Evolutionary conservation across 2,797 vertebrate species (phyloP).

Genomic region (Peromyscus eremicus): DNA sequence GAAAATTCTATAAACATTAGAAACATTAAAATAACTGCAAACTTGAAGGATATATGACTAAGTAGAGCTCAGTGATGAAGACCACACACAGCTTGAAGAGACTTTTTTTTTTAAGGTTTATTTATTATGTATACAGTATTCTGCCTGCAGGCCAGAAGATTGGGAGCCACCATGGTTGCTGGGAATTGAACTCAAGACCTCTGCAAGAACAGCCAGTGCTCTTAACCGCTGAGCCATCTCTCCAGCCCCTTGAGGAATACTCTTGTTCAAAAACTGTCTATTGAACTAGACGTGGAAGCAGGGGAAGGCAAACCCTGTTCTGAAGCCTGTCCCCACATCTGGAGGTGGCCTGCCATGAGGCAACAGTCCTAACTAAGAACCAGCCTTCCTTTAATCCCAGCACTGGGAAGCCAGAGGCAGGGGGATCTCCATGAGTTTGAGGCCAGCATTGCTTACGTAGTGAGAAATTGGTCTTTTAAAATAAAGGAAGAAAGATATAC

Average conservation of each 20-base stretch:
- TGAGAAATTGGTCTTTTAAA: background rate
- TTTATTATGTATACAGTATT: too few relatives aligned
- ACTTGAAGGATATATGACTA: constrained; percentile 26
- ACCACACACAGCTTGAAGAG: background rate
- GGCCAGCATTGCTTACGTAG: background rate
- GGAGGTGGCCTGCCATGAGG: background rate
- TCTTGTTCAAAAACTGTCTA: constrained; percentile 17
- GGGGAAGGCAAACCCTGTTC: background rate
- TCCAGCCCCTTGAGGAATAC: background rate
- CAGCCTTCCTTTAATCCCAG: background rate
- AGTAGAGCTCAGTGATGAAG: background rate
- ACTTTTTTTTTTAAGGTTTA: too few relatives aligned
- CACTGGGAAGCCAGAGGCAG: background rate
- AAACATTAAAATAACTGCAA: constrained; percentile 52
- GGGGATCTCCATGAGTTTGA: background rate
- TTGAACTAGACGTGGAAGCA: background rate
- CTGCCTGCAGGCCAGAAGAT: too few relatives aligned
- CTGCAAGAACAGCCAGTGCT: too few relatives aligned
- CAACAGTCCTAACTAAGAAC: constrained; percentile 9
- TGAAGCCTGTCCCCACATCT: background rate
- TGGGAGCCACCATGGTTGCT: too few relatives aligned
- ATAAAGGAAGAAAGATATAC: too few relatives aligned
- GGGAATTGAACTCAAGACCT: too few relatives aligned
- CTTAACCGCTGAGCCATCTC: too few relatives aligned
- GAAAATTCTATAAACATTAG: constrained; percentile 18